Evolutionary conservation across 2,888 invertebrate species (phyloP).

Genomic region (Brachyptera putata): DNA sequence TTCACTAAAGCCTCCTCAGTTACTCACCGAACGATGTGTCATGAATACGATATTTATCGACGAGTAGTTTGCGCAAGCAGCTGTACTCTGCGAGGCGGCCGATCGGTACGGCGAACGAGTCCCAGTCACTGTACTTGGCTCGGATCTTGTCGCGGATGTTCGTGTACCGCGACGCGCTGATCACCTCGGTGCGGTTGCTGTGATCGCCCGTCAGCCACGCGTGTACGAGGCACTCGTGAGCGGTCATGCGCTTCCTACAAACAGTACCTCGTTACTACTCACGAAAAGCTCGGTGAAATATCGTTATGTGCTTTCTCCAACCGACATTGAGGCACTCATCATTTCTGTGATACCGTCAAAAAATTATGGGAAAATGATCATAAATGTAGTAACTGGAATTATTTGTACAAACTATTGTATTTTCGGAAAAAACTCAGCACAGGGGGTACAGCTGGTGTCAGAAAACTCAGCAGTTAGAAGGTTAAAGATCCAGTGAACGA

Average conservation of each 20-base stretch:
- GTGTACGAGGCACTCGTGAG: conserved; percentile 94
- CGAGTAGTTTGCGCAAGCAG: conserved; percentile 87
- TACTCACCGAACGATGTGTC: conserved; percentile 86
- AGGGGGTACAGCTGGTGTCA: too few species aligned
- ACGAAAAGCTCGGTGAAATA: too few species aligned
- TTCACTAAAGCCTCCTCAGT: too few species aligned
- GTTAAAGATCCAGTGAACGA: too few species aligned
- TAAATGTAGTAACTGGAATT: too few species aligned
- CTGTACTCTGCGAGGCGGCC: conserved; percentile 97
- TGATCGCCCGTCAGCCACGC: conserved; percentile 91
- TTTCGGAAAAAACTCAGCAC: too few species aligned
- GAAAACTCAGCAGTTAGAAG: too few species aligned
- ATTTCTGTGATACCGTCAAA: too few species aligned
- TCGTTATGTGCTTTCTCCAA: too few species aligned
- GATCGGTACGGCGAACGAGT: conserved; percentile 85
- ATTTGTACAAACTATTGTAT: too few species aligned
- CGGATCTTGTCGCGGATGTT: conserved; percentile 84
- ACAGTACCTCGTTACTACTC: background rate
- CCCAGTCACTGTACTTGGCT: conserved; percentile 73
- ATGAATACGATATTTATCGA: conserved; percentile 95
- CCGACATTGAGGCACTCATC: too few species aligned
- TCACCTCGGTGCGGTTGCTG: conserved; percentile 66
- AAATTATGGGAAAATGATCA: too few species aligned
- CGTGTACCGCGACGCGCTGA: conserved; percentile 80
- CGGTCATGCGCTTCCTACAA: conserved; percentile 89